Evolutionary conservation across 2,797 vertebrate genomes (phyloP).

Genomic region (Podargus strigoides): DNA sequence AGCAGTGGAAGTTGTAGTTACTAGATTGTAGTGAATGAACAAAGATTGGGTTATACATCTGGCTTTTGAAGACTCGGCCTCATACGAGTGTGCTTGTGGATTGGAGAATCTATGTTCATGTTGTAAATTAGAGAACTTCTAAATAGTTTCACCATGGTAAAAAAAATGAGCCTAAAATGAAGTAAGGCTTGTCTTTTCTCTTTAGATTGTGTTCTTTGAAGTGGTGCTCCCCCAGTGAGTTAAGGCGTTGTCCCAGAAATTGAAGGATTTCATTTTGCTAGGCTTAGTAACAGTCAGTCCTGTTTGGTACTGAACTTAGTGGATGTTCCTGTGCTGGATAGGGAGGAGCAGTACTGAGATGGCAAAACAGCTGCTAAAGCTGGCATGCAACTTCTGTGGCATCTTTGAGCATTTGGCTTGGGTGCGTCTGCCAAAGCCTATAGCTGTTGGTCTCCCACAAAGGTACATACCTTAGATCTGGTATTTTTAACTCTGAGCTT

Average conservation of each 20-base stretch:
- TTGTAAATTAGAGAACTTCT: neutral
- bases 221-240: neutral
- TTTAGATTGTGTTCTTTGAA: neutral
- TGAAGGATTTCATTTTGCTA: neutral
- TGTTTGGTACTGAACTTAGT: neutral
- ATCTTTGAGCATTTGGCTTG: neutral
- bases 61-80: neutral
- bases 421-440: neutral
- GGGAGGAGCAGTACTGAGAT: neutral
- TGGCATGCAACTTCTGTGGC: neutral
- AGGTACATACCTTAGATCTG: neutral
- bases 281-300: neutral
- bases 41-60: neutral
- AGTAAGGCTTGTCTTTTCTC: neutral
- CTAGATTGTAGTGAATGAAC: neutral
- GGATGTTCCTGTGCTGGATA: neutral
- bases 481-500: neutral
- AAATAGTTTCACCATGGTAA: neutral
- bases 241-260: neutral
- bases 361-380: neutral
- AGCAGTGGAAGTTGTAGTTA: neutral
- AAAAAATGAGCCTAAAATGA: neutral
- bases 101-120: neutral
- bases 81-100: neutral
- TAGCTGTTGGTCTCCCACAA: neutral